Evolutionary conservation across 2,888 invertebrate genomes (phyloP).

Genomic region (Callyntrura guangdongensis): DNA sequence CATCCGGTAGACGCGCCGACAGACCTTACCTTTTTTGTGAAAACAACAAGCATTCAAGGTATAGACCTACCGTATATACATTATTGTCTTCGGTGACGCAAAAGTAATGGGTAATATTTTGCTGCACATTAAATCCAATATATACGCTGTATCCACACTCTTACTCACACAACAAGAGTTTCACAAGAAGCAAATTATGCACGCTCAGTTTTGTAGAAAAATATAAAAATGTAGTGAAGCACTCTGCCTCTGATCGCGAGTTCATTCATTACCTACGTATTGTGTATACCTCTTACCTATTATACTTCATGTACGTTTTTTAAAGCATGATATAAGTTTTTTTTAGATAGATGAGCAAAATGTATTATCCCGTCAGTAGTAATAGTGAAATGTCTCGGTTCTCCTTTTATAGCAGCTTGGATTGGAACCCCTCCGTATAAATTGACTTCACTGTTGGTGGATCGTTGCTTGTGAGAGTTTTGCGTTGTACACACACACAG

Average conservation of each 20-base stretch:
- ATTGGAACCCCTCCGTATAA: slow-evolving; percentile 29
- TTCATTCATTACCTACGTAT: background rate
- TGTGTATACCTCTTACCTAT: background rate
- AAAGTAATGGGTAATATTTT: background rate
- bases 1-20: slow-evolving; percentile 31
- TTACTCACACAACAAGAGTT: background rate
- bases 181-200: background rate
- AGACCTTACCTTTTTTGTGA: background rate
- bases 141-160: background rate
- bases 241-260: too few species aligned
- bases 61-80: background rate
- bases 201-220: background rate
- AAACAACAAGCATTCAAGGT: too few species aligned
- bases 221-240: background rate
- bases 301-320: too few species aligned
- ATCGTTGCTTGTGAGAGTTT: background rate
- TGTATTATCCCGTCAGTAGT: slow-evolving; percentile 21
- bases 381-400: background rate
- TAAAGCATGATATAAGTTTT: too few species aligned
- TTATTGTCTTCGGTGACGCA: background rate
- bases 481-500: too few species aligned
- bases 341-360: background rate
- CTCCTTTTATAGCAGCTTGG: background rate
- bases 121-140: background rate
- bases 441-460: background rate